Base-by-base conservation (phyloP, 2,888 invertebrate genomes). In the Sphaerophoria taeniata region DNA sequence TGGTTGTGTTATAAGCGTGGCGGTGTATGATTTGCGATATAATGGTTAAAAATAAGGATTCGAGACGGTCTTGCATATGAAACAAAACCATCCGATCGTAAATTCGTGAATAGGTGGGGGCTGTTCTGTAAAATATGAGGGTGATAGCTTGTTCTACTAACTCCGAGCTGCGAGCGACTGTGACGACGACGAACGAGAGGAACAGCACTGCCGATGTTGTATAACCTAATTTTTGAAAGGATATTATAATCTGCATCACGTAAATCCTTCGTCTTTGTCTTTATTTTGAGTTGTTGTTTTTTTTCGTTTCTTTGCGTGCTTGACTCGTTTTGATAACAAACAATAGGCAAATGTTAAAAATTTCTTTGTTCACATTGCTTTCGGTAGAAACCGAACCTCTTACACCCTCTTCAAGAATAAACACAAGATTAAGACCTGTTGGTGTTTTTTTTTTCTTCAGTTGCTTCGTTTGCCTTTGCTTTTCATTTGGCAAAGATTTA, bases 211-310 rank as follows among this genome's bases (percentile, higher is more conserved):
- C 6, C 14, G 47, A 47, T 33, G 78, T 79, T 24, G 24, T 43
- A 87, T 87, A 88, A 87, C 82, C 87, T 87, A 87, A 87, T 88
- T 88, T 88, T 77, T 73, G 76, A 83, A 83, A 87, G 85, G 88
- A 88, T 87, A 87, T 88, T 83, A 74, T 83, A 87, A 87, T 87
- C 88, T 87, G 83, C 85, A 87, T 84, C 87, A 88, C 87, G 87
- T 87, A 87, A 88, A 87, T 87, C 87, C 85, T 82, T 76, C 70
- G 61, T 76, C 76, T 72, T 75, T 53, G 72, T 78, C 72, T 83
- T 80, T 73, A 76, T 75, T 63, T 79, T 67, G 74, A 74, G 65
- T 80, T 75, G 61, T 80, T 43, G 43, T 78, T 75, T 73, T 77
- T 6, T 75, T 39, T 72, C 76, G 34, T 14, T 79, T 55, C 55